phyloP scores from a whole-genome alignment of 2,113 vertebrate genomes.

The Scomber colias region DNA sequence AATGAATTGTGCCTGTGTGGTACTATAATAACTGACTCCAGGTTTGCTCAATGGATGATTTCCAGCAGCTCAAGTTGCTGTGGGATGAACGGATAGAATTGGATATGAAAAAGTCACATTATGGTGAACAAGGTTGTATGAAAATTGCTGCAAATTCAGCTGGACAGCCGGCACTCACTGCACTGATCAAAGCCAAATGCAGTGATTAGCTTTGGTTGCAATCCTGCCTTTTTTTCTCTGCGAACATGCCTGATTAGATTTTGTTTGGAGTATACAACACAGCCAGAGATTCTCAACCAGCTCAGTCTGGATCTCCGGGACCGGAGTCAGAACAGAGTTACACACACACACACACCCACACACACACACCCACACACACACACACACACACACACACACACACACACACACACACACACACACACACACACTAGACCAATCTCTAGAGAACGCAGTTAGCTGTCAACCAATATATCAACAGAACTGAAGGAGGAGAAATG shows the following conservation, averaged over 20 bases:
- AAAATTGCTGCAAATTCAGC: slow-evolving; percentile 12
- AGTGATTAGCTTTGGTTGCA: slow-evolving; percentile 23
- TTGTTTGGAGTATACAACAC: slow-evolving; percentile 6
- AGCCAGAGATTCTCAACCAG: slow-evolving; percentile 6
- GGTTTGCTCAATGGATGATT: not conserved
- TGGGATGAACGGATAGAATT: not conserved
- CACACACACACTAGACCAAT: slow-evolving; percentile 1
- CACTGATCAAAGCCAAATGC: slow-evolving; percentile 28
- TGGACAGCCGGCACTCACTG: slow-evolving; percentile 1
- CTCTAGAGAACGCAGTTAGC: slow-evolving; percentile 5
- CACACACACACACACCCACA: not conserved
- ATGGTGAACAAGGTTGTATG: slow-evolving; percentile 24
- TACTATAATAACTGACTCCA: not conserved
- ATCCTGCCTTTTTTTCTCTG: not conserved
- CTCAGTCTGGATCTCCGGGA: slow-evolving; percentile 23
- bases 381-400: slow-evolving; percentile 1
- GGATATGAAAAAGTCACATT: slow-evolving; percentile 2
- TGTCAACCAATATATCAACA: slow-evolving; percentile 14
- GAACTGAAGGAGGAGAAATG: not conserved
- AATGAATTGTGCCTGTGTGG: no score
- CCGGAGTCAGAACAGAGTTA: slow-evolving; percentile 3
- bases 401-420: not conserved
- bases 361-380: not conserved
- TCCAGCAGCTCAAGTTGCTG: not conserved
- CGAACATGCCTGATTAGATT: slow-evolving; percentile 13